Evolutionary conservation across 2,888 invertebrate species (phyloP).

Genomic region (Scaptomyza cyrtandrae): DNA sequence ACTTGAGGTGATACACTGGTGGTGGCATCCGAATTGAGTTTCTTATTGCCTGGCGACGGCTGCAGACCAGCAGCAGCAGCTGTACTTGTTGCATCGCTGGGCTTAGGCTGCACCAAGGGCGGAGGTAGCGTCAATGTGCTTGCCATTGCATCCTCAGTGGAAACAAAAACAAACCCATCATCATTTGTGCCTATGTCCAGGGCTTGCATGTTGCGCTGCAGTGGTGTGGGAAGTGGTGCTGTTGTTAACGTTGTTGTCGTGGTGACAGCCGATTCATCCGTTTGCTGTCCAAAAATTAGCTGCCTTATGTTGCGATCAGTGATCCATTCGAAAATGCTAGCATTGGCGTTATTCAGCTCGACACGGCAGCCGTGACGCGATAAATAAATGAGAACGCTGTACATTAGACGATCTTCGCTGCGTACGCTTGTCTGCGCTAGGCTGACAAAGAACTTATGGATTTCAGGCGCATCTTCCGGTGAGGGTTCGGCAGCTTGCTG

Average conservation of each 20-base stretch:
- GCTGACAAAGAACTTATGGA: constrained; percentile 86
- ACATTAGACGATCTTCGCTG: constrained; percentile 86
- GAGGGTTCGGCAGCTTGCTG: constrained; percentile 86
- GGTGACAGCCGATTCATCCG: constrained; percentile 24
- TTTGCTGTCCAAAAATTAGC: constrained; percentile 81
- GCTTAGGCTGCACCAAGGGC: constrained; percentile 45
- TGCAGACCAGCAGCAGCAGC: constrained; percentile 26
- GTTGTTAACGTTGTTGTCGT: constrained; percentile 10
- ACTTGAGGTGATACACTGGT: constrained; percentile 66
- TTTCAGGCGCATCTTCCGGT: constrained; percentile 87
- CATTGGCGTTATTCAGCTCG: constrained; percentile 88
- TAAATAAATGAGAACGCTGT: constrained; percentile 90
- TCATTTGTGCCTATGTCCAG: constrained; percentile 49
- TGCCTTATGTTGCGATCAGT: constrained; percentile 85
- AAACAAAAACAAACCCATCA: constrained; percentile 17
- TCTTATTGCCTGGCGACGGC: constrained; percentile 71
- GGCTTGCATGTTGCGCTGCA: constrained; percentile 66
- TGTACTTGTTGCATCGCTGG: constrained; percentile 31
- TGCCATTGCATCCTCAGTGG: constrained; percentile 38
- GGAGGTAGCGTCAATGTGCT: constrained; percentile 49
- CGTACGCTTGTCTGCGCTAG: constrained; percentile 80
- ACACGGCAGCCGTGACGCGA: constrained; percentile 88
- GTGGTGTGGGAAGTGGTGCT: constrained; percentile 17
- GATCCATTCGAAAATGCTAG: constrained; percentile 89
- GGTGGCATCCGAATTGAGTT: constrained; percentile 71